Conservation (phyloP, 23 tunicate genomes). For the Ciona savignyi region DNA sequence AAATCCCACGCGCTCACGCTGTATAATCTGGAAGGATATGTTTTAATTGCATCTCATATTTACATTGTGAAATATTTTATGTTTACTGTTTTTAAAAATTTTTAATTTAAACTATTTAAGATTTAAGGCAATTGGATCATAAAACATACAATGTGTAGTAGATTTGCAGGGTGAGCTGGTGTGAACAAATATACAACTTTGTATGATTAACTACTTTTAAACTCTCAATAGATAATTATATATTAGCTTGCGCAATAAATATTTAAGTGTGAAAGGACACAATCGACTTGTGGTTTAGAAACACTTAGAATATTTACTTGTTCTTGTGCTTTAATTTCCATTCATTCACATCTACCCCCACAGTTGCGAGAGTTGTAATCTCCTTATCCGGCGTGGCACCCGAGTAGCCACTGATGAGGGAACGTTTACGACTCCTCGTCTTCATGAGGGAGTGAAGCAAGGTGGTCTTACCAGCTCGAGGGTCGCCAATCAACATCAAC, state of each 20-base stretch:
- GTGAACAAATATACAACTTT: too few species aligned
- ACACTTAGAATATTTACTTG: slow-evolving; percentile 22
- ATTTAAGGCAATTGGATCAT: too few species aligned
- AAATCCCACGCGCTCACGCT: slow-evolving; percentile 64
- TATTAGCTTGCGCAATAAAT: too few species aligned
- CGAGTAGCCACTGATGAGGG: slow-evolving; percentile 1
- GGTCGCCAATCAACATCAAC: slow-evolving; percentile 39
- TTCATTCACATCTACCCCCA: slow-evolving; percentile 54
- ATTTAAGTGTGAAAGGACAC: too few species aligned
- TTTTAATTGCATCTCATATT: background rate
- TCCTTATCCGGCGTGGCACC: background rate
- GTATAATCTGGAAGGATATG: slow-evolving; percentile 13
- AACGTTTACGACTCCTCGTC: slow-evolving; percentile 1
- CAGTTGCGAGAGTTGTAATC: slow-evolving; percentile 22
- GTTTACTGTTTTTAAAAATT: too few species aligned
- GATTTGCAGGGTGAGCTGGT: too few species aligned
- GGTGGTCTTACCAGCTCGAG: slow-evolving; percentile 51
- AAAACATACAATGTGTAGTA: too few species aligned
- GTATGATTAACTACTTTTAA: too few species aligned
- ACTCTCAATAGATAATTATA: too few species aligned
- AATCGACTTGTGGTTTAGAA: too few species aligned
- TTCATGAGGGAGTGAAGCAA: slow-evolving; percentile 26
- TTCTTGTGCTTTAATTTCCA: slow-evolving; percentile 16
- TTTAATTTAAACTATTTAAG: too few species aligned
- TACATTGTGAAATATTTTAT: too few species aligned